phyloP scores from a whole-genome alignment of 2,113 vertebrate species.

The Protobothrops flavoviridis region DNA sequence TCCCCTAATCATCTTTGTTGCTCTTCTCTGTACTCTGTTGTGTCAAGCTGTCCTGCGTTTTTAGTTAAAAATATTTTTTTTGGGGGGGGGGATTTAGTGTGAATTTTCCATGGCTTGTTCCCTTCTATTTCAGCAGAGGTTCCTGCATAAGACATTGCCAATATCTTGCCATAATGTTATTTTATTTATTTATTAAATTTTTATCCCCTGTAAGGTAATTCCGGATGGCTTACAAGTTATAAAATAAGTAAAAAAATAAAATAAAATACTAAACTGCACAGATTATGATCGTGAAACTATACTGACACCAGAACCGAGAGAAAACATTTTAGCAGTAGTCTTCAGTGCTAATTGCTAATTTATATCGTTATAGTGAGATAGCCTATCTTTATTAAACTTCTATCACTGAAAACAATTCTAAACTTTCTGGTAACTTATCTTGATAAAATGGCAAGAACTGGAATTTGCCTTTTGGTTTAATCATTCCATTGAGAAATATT shows the following conservation, averaged over 20 bases:
- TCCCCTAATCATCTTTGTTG: too few relatives aligned
- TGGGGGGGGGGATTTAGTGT: not conserved
- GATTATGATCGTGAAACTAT: too few relatives aligned
- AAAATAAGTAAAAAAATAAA: too few relatives aligned
- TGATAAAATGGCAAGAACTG: not conserved
- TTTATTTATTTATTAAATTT: too few relatives aligned
- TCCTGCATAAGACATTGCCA: not conserved
- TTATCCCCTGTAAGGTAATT: too few relatives aligned
- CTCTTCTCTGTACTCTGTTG: not conserved
- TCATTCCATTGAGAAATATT: not conserved
- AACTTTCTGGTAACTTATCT: not conserved
- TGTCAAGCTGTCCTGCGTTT: not conserved
- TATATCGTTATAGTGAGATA: not conserved
- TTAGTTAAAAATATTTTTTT: not conserved
- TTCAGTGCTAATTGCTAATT: not conserved
- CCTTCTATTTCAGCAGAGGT: not conserved
- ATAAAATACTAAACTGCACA: too few relatives aligned
- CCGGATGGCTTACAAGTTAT: too few relatives aligned
- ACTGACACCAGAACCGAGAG: not conserved
- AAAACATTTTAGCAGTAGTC: not conserved
- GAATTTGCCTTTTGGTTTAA: not conserved
- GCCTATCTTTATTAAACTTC: not conserved
- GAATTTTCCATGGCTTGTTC: not conserved
- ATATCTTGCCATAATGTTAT: not conserved
- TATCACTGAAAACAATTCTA: not conserved